Conservation (phyloP, 2,888 invertebrate genomes). For the Erebia epiphron region DNA sequence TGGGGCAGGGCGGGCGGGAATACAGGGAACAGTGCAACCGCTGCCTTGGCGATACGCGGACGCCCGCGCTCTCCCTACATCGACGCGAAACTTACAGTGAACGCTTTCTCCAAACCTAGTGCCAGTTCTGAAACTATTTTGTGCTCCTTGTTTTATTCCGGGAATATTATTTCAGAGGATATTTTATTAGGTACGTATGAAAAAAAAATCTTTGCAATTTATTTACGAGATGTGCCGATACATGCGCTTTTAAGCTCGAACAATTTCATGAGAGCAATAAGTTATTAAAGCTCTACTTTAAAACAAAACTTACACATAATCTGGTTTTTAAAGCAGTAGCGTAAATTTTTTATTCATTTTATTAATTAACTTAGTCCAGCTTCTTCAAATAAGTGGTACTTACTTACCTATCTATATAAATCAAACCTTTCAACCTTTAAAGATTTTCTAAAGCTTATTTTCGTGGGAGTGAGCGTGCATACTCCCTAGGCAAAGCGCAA, state of each 20-base stretch:
- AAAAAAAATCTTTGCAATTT: background rate
- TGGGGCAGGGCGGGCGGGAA: constrained; percentile 57
- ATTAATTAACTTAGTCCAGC: background rate
- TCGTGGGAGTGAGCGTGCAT: background rate
- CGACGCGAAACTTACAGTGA: constrained; percentile 45
- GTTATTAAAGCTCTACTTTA: too few species aligned
- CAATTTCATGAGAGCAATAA: background rate
- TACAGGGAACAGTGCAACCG: constrained; percentile 66
- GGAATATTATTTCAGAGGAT: constrained; percentile 27
- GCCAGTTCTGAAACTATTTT: constrained; percentile 29
- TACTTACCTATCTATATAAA: too few species aligned
- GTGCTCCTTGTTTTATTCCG: constrained; percentile 34
- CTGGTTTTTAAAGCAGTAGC: too few species aligned
- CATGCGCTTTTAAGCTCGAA: background rate
- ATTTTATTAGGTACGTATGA: constrained; percentile 28
- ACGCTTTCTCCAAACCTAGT: constrained; percentile 36
- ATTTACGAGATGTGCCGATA: background rate
- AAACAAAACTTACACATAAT: too few species aligned
- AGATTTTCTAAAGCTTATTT: background rate
- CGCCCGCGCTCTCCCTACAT: constrained; percentile 57
- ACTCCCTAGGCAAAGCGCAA: background rate
- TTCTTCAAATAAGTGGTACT: background rate
- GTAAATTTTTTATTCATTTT: too few species aligned
- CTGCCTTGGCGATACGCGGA: constrained; percentile 57
- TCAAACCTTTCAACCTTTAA: background rate